Evolutionary conservation across 1,140 invertebrate species (phyloP), one percentile per base, ranked within the genome.

Genomic region (Helicoverpa armigera): DNA sequence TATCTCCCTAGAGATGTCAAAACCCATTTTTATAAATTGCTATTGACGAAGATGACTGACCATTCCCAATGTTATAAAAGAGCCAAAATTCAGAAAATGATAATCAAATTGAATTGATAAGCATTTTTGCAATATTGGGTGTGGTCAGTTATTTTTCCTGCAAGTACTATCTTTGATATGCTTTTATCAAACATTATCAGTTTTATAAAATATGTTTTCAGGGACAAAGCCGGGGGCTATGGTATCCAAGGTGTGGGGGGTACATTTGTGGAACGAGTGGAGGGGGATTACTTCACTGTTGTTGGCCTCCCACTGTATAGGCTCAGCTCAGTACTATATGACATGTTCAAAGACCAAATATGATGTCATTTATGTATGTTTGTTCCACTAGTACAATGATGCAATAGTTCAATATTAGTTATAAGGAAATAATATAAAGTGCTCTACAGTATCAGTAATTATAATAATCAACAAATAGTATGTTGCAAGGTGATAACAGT

Each of bases 171-270:
- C 35, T 35, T 35, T 35, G 35, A 23, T 23, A 23, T 23, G 23
- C 23, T 23, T 60, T 29, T 16, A 56, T 56, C 13, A 35, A n/a
- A 13, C 35, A 7, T n/a, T 48, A 48, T 16, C 16, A 67, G 35
- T 53, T 12, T 53, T 10, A 16, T 2, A n/a, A 35, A 2, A 35
- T 50, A 3, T 73, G 11, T 95, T 96, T 94, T 53, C 92, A 99
- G 98, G 94, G 98, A 98, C 90, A 99, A 99, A 96, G 98, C 98
- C 80, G 99, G 99, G 31, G 97, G 96, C 0, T 99, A 99, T 95
- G 99, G 98, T 7, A 98, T 99, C 81, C 98, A 99, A 96, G 98
- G 97, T 3, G 91, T 97, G 16, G 99, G 98, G 29, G 98, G 97
- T 3, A 98, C 97, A 60, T 95, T 99, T 50, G 96, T 99, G 12